Evolutionary conservation across 2,113 vertebrate species (phyloP).

Genomic region (Equus przewalskii): DNA sequence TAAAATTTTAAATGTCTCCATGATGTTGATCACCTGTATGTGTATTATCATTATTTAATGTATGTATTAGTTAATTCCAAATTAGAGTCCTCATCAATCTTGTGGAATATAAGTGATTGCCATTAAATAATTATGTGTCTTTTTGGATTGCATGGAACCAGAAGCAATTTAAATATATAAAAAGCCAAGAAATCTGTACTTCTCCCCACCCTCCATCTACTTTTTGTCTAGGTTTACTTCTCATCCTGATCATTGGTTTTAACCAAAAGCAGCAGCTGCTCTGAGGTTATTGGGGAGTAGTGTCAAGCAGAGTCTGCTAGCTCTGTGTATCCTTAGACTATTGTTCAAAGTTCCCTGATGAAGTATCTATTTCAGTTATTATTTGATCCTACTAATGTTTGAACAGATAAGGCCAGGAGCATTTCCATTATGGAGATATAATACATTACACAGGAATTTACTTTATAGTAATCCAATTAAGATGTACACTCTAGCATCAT

Average conservation of each 20-base stretch:
- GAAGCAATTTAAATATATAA: constrained; percentile 58
- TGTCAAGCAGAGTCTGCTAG: not conserved
- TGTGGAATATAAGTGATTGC: constrained; percentile 29
- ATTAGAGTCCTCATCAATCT: not conserved
- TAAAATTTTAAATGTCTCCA: constrained; percentile 49
- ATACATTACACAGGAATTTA: constrained; percentile 7
- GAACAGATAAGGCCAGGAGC: constrained; percentile 19
- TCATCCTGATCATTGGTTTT: constrained; percentile 33
- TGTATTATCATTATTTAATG: constrained; percentile 25
- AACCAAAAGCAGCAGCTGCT: not conserved
- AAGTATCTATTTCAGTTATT: constrained; percentile 27
- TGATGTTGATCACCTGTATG: not conserved
- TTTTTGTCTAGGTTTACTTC: constrained; percentile 22
- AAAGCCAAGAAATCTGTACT: constrained; percentile 8
- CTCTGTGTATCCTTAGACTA: not conserved
- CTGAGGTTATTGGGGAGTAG: not conserved
- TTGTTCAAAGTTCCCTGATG: constrained; percentile 34
- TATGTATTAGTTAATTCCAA: constrained; percentile 32
- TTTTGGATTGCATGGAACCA: not conserved
- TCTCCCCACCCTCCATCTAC: not conserved
- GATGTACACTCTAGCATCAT: not conserved
- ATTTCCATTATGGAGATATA: not conserved
- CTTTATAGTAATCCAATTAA: constrained; percentile 43
- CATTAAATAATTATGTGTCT: constrained; percentile 14
- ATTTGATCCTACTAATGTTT: not conserved